phyloP scores from a whole-genome alignment of 2,113 vertebrate species.

The Jaculus jaculus region DNA sequence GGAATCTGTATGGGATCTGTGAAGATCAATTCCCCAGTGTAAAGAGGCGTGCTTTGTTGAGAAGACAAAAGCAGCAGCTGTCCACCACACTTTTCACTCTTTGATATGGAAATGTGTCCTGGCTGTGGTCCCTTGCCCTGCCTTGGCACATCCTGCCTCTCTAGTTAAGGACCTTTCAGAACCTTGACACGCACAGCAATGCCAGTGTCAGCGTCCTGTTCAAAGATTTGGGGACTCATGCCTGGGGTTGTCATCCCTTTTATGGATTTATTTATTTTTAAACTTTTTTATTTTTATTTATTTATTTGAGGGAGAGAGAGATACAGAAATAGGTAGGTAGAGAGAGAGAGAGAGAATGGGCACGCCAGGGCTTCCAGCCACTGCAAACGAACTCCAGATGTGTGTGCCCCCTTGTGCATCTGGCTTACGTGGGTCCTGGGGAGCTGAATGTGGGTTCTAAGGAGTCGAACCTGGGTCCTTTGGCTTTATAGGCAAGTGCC shows the following conservation, averaged over 20 bases:
- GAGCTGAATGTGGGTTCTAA: not conserved
- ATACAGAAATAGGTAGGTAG: too few species aligned
- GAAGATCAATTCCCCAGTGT: not conserved
- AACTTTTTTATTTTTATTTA: too few species aligned
- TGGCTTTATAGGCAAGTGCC: too few species aligned
- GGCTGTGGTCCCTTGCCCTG: not conserved
- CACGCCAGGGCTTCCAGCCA: too few species aligned
- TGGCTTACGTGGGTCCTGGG: not conserved
- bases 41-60: not conserved
- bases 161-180: not conserved
- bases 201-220: not conserved
- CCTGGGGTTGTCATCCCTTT: not conserved
- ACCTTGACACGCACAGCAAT: not conserved
- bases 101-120: constrained; percentile 55
- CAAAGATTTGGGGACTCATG: not conserved
- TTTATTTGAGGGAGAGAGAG: too few species aligned
- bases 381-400: too few species aligned
- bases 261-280: too few species aligned
- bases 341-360: too few species aligned
- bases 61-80: constrained; percentile 61
- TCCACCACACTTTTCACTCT: constrained; percentile 28
- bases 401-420: not conserved
- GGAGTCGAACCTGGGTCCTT: too few species aligned
- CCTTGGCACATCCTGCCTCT: constrained; percentile 5
- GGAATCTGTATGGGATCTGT: not conserved